Percentiles rank a stretch among this genome's conserved stretches.
Conservation (phyloP, 2,888 invertebrate genomes). For the Drosophila cracens region DNA sequence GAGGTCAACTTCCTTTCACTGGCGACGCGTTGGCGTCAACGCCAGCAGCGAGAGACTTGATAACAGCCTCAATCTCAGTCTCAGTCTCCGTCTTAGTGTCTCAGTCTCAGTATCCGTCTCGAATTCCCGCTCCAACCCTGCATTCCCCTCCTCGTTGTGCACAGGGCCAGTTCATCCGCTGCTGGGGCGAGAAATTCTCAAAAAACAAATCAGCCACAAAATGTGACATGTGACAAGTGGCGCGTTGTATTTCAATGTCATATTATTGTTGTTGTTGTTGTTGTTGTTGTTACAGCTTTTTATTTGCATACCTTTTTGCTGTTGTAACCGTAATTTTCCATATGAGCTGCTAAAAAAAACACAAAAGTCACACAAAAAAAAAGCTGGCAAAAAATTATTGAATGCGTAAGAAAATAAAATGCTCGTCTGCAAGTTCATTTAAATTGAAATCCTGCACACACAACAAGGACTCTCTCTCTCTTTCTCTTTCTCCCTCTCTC, state of each 20-base stretch:
- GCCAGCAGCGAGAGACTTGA: conserved; percentile 43
- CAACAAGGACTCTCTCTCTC: conserved; percentile 7
- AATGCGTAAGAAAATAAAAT: conserved; percentile 73
- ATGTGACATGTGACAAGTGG: conserved; percentile 80
- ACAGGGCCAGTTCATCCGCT: conserved; percentile 30
- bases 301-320: conserved; percentile 54
- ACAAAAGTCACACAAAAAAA: conserved; percentile 10
- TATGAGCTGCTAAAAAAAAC: conserved; percentile 61
- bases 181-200: conserved; percentile 42
- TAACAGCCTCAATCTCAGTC: conserved; percentile 55
- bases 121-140: conserved; percentile 22
- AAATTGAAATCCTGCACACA: conserved; percentile 71
- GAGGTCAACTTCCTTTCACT: conserved; percentile 83
- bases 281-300: conserved; percentile 31
- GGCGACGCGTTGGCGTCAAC: conserved; percentile 61
- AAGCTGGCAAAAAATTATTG: conserved; percentile 62
- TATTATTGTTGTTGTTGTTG: conserved; percentile 26
- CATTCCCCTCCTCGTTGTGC: neutral
- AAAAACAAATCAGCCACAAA: conserved; percentile 70
- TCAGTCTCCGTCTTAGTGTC: neutral
- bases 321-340: conserved; percentile 68
- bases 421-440: conserved; percentile 76
- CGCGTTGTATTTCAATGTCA: conserved; percentile 75
- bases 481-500: neutral
- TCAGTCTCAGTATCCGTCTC: conserved; percentile 1